phyloP scores from a whole-genome alignment of 1,140 invertebrate species.

The Bemisia tabaci region DNA sequence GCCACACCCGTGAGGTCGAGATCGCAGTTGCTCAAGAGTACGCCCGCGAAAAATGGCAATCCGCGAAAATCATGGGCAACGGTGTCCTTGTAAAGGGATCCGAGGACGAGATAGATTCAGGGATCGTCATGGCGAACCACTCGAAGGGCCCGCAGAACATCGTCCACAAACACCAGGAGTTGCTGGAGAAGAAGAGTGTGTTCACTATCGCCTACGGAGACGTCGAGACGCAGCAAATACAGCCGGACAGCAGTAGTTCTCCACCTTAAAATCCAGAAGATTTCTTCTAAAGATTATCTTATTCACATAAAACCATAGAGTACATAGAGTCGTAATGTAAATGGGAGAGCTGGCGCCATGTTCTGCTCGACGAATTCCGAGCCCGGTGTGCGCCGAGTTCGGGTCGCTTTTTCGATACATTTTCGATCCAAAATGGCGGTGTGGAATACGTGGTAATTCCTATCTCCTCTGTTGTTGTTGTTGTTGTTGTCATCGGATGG shows the following conservation, averaged over 20 bases:
- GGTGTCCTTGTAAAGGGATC: constrained; percentile 17
- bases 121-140: constrained; percentile 45
- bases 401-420: background rate
- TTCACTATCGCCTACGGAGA: constrained; percentile 86
- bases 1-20: too few species aligned
- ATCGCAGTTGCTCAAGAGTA: background rate
- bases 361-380: background rate
- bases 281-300: background rate
- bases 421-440: too few species aligned
- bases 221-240: constrained; percentile 49
- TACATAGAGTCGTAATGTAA: too few species aligned
- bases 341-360: too few species aligned
- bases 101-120: constrained; percentile 46
- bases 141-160: background rate
- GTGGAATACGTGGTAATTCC: too few species aligned
- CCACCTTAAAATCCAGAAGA: constrained; percentile 16
- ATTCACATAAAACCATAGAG: background rate
- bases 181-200: constrained; percentile 83
- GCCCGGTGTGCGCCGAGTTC: background rate
- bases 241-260: constrained; percentile 38
- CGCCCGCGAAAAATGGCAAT: background rate
- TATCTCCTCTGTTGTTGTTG: too few species aligned
- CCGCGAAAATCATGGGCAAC: constrained; percentile 5
- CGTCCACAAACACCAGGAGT: constrained; percentile 43
- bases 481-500: too few species aligned